Conservation (phyloP, 2,888 invertebrate species). For the Merodon equestris region DNA sequence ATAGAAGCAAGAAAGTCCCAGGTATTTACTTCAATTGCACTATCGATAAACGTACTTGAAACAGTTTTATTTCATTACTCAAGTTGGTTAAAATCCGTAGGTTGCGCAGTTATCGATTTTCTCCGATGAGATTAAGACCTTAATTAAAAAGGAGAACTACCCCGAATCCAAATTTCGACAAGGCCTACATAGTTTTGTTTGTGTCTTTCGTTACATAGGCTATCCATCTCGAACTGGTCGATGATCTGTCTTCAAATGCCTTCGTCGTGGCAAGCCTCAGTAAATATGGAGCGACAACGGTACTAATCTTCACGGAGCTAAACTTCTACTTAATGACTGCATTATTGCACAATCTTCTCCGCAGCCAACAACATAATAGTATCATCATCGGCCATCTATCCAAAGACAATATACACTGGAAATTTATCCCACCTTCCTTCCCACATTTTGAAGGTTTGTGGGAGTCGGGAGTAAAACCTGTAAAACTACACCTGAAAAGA, state of each 20-base stretch:
- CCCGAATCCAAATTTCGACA: conserved; percentile 20
- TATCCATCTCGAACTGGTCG: conserved; percentile 31
- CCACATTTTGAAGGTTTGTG: conserved; percentile 45
- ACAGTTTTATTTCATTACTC: not conserved
- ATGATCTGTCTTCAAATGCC: conserved; percentile 22
- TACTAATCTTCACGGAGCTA: conserved; percentile 19
- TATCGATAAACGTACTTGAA: not conserved
- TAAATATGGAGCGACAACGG: conserved; percentile 32
- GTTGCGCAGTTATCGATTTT: conserved; percentile 18
- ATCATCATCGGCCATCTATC: conserved; percentile 16
- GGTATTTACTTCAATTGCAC: not conserved
- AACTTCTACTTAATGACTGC: conserved; percentile 7
- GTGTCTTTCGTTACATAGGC: conserved; percentile 48
- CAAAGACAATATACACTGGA: conserved; percentile 29
- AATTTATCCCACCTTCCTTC: conserved; percentile 23
- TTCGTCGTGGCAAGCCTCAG: conserved; percentile 34
- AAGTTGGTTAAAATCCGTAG: not conserved
- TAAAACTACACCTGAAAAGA: conserved; percentile 17
- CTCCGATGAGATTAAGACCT: not conserved
- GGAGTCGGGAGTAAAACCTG: conserved; percentile 29
- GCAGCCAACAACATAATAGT: conserved; percentile 8
- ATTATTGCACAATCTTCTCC: not conserved
- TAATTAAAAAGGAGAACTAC: conserved; percentile 7
- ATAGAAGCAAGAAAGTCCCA: conserved; percentile 18
- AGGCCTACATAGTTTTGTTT: conserved; percentile 35